phyloP scores from a whole-genome alignment of 2,113 vertebrate species.

The Syrmaticus mikado region DNA sequence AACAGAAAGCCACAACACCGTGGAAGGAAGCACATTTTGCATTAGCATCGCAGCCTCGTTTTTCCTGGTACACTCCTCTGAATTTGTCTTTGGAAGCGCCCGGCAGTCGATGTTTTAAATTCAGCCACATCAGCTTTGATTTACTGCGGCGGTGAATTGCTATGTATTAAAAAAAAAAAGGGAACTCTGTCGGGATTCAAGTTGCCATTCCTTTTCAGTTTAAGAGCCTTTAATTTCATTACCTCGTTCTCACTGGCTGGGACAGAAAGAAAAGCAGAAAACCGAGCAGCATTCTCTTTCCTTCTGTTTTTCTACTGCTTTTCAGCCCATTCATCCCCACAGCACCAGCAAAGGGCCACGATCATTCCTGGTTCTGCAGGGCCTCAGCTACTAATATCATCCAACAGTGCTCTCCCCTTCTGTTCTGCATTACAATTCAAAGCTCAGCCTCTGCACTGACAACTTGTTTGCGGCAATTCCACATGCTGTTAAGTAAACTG shows the following conservation, averaged over 20 bases:
- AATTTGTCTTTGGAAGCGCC: background rate
- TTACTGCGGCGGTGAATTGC: background rate
- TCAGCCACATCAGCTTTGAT: background rate
- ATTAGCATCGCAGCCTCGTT: background rate
- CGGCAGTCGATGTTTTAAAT: background rate
- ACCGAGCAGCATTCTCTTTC: background rate
- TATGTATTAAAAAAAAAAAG: background rate
- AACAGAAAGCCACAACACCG: background rate
- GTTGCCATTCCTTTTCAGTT: background rate
- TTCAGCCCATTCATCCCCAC: background rate
- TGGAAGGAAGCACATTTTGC: background rate
- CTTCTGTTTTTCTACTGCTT: background rate
- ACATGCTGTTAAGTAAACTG: background rate
- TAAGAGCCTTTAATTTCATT: background rate
- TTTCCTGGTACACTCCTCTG: background rate
- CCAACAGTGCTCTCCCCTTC: background rate
- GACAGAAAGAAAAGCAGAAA: background rate
- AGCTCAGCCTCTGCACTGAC: background rate
- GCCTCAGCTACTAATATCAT: background rate
- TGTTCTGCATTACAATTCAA: background rate
- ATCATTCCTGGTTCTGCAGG: background rate
- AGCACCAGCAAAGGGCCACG: background rate
- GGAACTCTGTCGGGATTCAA: background rate
- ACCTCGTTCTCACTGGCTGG: background rate
- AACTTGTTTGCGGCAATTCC: background rate